Base-by-base conservation (phyloP, 2,113 vertebrate species). In the Sturnira hondurensis region DNA sequence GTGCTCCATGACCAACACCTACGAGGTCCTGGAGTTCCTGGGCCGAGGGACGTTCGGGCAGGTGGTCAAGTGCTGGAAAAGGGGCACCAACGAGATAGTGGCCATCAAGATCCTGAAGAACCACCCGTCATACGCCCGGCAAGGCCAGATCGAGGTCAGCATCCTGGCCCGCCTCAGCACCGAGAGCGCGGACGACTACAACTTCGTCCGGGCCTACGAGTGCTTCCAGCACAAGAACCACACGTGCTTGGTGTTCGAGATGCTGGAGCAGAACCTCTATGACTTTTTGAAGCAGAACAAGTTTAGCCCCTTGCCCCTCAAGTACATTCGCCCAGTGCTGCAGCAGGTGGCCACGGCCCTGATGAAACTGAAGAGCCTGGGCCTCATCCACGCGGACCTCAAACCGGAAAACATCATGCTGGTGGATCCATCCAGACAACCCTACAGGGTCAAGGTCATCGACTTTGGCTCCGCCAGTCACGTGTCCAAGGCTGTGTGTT, bases 211-310 rank as follows among this genome's bases (percentile, higher is more conserved):
- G 67, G 99, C 99, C 33, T 99, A 99, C 0, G 99, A 99, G 98
- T 99, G 99, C 98, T 99, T 99, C 98, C 99, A 99, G 99, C 99
- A 99, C 99, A 99, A 99, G 98, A 99, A 99, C 98, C 99, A 99
- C 98, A 99, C 99, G 13, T 99, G 99, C 98, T 99, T 99, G 98
- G 99, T 99, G 93, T 99, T 99, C 88, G 99, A 99, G 98, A 99
- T 99, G 99, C 98, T 99, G 98, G 99, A 99, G 98, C 99, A 99
- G 99, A 99, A 99, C 98, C 98, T 99, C 97, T 99, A 99, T 97
- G 99, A 99, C 99, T 99, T 99, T 98, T 98, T 99, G 95, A 99
- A 99, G 98, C 99, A 99, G 98, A 99, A 99, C 98, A 99, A 99
- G 98, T 99, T 99, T 98, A 99, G 99, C 97, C 99, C 99, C 1